Evolutionary conservation across 2,888 invertebrate species (phyloP), one percentile per base, ranked within the genome.

Genomic region (Schizaphis graminum): DNA sequence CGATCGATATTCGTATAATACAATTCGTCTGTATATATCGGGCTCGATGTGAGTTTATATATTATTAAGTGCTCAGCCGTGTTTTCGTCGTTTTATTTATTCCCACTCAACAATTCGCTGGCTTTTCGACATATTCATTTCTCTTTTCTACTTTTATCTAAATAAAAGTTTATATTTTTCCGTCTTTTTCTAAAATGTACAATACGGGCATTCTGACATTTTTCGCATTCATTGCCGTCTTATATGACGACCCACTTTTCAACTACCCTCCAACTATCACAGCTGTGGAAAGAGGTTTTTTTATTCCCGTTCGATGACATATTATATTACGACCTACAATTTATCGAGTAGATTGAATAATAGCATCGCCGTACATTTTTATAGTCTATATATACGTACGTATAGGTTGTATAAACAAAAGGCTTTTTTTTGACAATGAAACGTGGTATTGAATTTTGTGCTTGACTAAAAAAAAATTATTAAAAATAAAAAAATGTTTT

Each of bases 61-160:
- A 53, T 91, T 84, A 91, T 91, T 53, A 77, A 91, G 91, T 91
- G 91, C 91, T 84, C 91, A 53, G 28, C 35, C 91, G 28, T 91
- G 85, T 91, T 85, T 21, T 56, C 28, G 13, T 28, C 86, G 41
- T n/a, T 28, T 41, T 47, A 47, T 47, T 56, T 91, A 85, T 91
- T 56, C 26, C 4, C n/a, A 77, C 35, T 77, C 77, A 21, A 77
- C 77, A 77, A 35, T 24, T 21, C 77, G 77, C 77, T 77, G 21
- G 77, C 77, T 77, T 77, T 21, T 77, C 21, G 35, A 77, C 35
- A 4, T 35, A 35, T 77, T 77, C 77, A 77, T 77, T 35, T 77
- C 35, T 77, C 35, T 77, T 77, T 77, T 77, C 77, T 77, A 77
- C 77, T 77, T 35, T 7, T 35, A 77, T 77, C 35, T 7, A 16